Percentiles rank a stretch among this genome's conserved stretches.
phyloP scores from a whole-genome alignment of 2,888 invertebrate genomes.

The Boloria euphrosyne region DNA sequence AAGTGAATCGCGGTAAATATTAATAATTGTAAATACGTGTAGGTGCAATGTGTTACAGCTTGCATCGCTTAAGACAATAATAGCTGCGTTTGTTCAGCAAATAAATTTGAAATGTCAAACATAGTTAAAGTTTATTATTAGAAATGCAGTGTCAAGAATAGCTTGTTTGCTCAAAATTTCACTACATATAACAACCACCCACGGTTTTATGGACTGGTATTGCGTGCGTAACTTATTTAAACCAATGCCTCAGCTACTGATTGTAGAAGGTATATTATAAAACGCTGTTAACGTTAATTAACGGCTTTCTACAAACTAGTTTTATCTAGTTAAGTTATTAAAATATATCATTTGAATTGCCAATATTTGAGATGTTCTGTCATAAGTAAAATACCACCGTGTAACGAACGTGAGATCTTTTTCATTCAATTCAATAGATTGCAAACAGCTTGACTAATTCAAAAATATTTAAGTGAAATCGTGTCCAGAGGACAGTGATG shows the following conservation, averaged over 20 bases:
- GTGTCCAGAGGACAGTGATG: slow-evolving; percentile 25
- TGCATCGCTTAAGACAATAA: too few species aligned
- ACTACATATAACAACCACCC: slow-evolving; percentile 60
- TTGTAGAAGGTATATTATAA: slow-evolving; percentile 36
- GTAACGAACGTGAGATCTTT: slow-evolving; percentile 19
- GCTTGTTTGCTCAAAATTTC: slow-evolving; percentile 67
- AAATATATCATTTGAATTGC: neutral
- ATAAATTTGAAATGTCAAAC: slow-evolving; percentile 27
- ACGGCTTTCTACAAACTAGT: slow-evolving; percentile 12
- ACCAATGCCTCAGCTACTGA: slow-evolving; percentile 30
- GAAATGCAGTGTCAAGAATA: slow-evolving; percentile 24
- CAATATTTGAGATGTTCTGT: slow-evolving; percentile 2
- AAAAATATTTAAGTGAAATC: slow-evolving; percentile 32
- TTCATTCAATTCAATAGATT: slow-evolving; percentile 18
- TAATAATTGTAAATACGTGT: neutral
- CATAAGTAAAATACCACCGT: neutral
- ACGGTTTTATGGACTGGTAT: slow-evolving; percentile 50
- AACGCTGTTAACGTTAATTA: slow-evolving; percentile 35
- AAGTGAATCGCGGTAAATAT: neutral
- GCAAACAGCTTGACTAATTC: slow-evolving; percentile 30
- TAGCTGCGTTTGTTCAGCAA: neutral
- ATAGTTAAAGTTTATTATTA: slow-evolving; percentile 17
- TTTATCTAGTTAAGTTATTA: neutral
- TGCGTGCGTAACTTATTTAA: slow-evolving; percentile 42
- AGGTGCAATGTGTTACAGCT: neutral